Conservation (phyloP, 2,113 vertebrate species). For the Entelurus aequoreus region DNA sequence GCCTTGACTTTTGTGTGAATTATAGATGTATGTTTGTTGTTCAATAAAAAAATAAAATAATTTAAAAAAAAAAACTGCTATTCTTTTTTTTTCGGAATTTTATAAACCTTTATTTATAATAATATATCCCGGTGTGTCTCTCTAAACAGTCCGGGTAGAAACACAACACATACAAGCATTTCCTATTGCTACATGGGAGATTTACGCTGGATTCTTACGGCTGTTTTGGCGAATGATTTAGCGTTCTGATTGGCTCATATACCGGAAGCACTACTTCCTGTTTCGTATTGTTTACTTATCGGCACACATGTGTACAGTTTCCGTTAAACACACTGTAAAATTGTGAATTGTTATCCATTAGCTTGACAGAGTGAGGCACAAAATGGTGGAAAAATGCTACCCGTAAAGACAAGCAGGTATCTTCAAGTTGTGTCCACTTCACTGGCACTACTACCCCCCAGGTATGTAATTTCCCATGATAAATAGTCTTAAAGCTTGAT, state of each 20-base stretch:
- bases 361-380: no score
- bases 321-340: background rate
- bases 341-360: background rate
- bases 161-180: no score
- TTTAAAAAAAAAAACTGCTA: no score
- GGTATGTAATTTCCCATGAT: constrained; percentile 31
- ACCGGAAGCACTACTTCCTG: background rate
- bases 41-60: no score
- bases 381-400: constrained; percentile 28
- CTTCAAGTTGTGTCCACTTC: constrained; percentile 3
- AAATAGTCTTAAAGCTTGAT: background rate
- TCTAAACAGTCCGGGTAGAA: no score
- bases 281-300: background rate
- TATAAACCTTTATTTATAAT: no score
- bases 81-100: no score
- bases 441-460: background rate
- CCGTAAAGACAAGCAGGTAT: constrained; percentile 27
- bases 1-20: no score
- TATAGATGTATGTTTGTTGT: no score
- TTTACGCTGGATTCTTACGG: background rate
- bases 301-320: background rate
- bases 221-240: no score
- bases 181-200: background rate
- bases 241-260: background rate
- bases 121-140: no score